Evolutionary conservation across 2,888 invertebrate genomes (phyloP), one percentile per base, ranked within the genome.

Genomic region (Zele albiditarsus): DNA sequence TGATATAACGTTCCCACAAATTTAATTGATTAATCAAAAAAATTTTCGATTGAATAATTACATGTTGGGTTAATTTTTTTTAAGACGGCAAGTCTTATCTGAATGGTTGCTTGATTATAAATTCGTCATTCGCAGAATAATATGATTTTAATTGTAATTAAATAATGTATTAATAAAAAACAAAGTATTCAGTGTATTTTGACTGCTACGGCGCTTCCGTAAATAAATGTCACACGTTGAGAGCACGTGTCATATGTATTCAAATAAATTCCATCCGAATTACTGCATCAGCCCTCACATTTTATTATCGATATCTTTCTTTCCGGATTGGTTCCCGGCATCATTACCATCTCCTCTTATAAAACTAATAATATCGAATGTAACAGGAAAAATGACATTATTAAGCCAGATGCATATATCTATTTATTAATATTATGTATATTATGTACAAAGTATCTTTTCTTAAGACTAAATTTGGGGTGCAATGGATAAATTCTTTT

Each of bases 371-470:
- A 25, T 28, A 27, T 67, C 25, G 12, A 53, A 20, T 53, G 6
- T 2, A 20, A 27, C 60, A 28, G 60, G 60, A 60, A 28, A 27
- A 60, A 60, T 60, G 27, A 67, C 62, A 79, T 77, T 77, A 77
- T 78, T 79, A 80, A 79, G 80, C 80, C 84, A 85, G 82, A 82
- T 84, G 84, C 80, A 82, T 84, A 85, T 84, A 83, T 85, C 81
- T 85, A 84, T 84, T 84, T 84, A 83, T 86, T 84, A 82, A 82
- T 84, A 82, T 84, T 86, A 86, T 86, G 84, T 86, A 86, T 87
- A 85, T 83, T 86, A 87, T 87, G 83, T 86, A 87, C 85, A 87
- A 86, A 86, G 84, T 85, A 84, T 80, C 83, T 81, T 81, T 81
- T 83, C 80, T 82, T 81, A 83, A 82, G 80, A 79, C 82, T 74